Conservation (phyloP, 2,888 invertebrate genomes). For the Maniola hyperantus region DNA sequence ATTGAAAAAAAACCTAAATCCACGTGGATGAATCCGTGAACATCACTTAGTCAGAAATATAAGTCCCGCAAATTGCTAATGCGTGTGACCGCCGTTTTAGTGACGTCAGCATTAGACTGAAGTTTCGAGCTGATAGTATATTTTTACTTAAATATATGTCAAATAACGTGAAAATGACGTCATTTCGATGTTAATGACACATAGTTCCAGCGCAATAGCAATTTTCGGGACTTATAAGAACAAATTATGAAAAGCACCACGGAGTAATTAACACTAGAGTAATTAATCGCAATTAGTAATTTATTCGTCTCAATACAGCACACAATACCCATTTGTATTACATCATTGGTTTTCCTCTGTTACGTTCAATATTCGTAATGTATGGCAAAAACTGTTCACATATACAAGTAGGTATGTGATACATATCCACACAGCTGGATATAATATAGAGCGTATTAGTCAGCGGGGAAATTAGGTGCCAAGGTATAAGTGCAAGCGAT, state of each 20-base stretch:
- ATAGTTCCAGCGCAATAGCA: too few species aligned
- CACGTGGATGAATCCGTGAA: too few species aligned
- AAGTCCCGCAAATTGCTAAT: too few species aligned
- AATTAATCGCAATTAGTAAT: not conserved
- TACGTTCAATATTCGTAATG: conserved; percentile 37
- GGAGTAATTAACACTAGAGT: not conserved
- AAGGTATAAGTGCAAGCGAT: conserved; percentile 1
- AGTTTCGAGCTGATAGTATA: too few species aligned
- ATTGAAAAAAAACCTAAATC: too few species aligned
- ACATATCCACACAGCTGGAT: not conserved
- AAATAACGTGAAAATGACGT: too few species aligned
- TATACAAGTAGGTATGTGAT: not conserved
- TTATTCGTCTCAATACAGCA: not conserved
- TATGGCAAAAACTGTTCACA: conserved; percentile 22
- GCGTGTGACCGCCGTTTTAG: too few species aligned
- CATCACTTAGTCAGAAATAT: too few species aligned
- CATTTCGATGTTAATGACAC: too few species aligned
- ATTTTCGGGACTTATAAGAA: too few species aligned
- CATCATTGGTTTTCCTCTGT: conserved; percentile 24
- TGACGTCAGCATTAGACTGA: too few species aligned
- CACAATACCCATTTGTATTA: conserved; percentile 1
- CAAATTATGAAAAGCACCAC: not conserved
- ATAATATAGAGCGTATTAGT: not conserved
- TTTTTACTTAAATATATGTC: too few species aligned
- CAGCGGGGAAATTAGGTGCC: not conserved